Evolutionary conservation across 2,888 invertebrate species (phyloP).

Genomic region (Coenonympha glycerion): DNA sequence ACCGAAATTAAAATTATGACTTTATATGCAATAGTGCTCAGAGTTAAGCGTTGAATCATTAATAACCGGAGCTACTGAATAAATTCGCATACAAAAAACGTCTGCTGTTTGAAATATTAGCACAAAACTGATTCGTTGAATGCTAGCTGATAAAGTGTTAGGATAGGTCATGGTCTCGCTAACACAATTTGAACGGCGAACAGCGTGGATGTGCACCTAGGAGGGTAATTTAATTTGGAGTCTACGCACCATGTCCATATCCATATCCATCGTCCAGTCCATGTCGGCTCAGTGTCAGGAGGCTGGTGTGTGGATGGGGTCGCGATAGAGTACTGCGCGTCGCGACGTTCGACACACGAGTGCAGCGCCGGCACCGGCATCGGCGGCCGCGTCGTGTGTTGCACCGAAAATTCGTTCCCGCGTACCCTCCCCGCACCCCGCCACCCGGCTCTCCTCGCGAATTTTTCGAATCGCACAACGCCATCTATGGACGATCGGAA

Average conservation of each 20-base stretch:
- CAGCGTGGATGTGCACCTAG: neutral
- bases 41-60: neutral
- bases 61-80: neutral
- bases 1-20: neutral
- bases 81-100: neutral
- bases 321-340: constrained; percentile 67
- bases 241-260: constrained; percentile 65
- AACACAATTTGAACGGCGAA: constrained; percentile 27
- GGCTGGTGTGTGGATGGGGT: constrained; percentile 52
- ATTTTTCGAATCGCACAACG: constrained; percentile 66
- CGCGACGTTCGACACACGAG: constrained; percentile 71
- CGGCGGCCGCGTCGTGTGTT: constrained; percentile 54
- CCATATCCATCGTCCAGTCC: constrained; percentile 72
- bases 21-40: neutral
- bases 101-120: neutral
- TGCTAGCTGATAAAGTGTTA: constrained; percentile 59
- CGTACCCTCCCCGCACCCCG: constrained; percentile 56
- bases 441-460: constrained; percentile 51
- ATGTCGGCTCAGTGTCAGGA: constrained; percentile 58
- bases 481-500: constrained; percentile 65
- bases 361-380: constrained; percentile 71
- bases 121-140: constrained; percentile 10
- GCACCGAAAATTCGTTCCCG: constrained; percentile 73
- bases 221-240: constrained; percentile 31
- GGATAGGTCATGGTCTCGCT: constrained; percentile 65